phyloP scores from a whole-genome alignment of 2,797 vertebrate genomes.

The Catostomus latipinnis region DNA sequence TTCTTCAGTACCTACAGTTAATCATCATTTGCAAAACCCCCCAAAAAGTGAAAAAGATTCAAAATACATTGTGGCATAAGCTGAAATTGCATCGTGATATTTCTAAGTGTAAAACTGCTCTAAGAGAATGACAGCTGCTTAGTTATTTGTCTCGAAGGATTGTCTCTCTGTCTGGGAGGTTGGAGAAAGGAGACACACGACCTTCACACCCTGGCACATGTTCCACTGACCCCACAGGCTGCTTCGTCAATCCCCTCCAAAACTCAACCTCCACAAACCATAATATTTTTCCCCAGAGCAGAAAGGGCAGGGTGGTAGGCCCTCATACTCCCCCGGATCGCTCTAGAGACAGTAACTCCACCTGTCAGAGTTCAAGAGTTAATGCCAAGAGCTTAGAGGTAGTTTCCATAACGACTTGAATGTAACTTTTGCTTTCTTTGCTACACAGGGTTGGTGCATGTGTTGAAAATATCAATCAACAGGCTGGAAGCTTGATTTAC shows the following conservation, averaged over 20 bases:
- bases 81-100: not conserved
- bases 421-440: slow-evolving; percentile 72
- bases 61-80: no score
- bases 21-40: no score
- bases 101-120: not conserved
- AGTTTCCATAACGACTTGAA: slow-evolving; percentile 74
- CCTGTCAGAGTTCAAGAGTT: slow-evolving; percentile 81
- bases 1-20: no score
- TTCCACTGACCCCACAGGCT: slow-evolving; percentile 80
- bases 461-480: slow-evolving; percentile 75
- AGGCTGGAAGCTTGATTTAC: slow-evolving; percentile 54
- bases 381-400: slow-evolving; percentile 80
- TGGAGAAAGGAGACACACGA: slow-evolving; percentile 72
- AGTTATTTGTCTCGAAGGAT: slow-evolving; percentile 68
- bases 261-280: slow-evolving; percentile 73
- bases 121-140: slow-evolving; percentile 75
- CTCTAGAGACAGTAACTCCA: slow-evolving; percentile 78
- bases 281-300: slow-evolving; percentile 80
- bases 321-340: slow-evolving; percentile 67
- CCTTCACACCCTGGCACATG: slow-evolving; percentile 74
- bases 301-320: slow-evolving; percentile 66
- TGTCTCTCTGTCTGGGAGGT: slow-evolving; percentile 64
- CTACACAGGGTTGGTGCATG: slow-evolving; percentile 69
- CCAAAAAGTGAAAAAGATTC: no score
- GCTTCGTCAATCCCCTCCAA: slow-evolving; percentile 71